Percentiles rank a stretch among this genome's conserved stretches.
These are phyloP conservation scores for Drosophila fungiperda DNA, from an alignment of 2,888 invertebrate genomes.

Conservation along the genomic window DNA sequence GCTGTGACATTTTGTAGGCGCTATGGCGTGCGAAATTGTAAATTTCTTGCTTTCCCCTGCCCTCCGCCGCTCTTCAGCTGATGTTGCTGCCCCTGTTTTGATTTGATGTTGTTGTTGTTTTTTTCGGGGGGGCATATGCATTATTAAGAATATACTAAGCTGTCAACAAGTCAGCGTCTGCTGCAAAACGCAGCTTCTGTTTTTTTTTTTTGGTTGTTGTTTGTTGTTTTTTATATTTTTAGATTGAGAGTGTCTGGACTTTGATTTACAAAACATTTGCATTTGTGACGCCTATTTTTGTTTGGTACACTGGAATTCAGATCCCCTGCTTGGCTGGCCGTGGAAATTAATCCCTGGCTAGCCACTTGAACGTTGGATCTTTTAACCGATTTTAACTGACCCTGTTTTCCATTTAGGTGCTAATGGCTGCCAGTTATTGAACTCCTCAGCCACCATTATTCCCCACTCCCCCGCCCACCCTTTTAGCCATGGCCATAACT, in stretches of 20 bases:
- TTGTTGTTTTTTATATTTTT: background rate
- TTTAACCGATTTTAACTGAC: conserved; percentile 26
- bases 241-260: conserved; percentile 23
- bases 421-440: conserved; percentile 64
- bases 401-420: conserved; percentile 8
- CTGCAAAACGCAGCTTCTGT: conserved; percentile 33
- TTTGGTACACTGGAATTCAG: background rate
- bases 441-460: conserved; percentile 10
- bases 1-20: conserved; percentile 74
- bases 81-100: conserved; percentile 41
- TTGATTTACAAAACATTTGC: conserved; percentile 39
- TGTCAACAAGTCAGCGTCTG: conserved; percentile 78
- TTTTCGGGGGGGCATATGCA: conserved; percentile 53
- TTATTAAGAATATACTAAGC: conserved; percentile 79
- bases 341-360: conserved; percentile 12
- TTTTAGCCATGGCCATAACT: conserved; percentile 35
- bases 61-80: conserved; percentile 9
- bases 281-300: conserved; percentile 15
- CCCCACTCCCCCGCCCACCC: background rate
- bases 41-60: conserved; percentile 58
- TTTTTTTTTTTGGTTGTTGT: too few species aligned
- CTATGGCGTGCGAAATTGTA: conserved; percentile 80
- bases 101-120: conserved; percentile 39
- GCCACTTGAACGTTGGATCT: conserved; percentile 16
- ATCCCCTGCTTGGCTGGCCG: conserved; percentile 1